Conservation (phyloP, 2,888 invertebrate species). For the Boloria selene region DNA sequence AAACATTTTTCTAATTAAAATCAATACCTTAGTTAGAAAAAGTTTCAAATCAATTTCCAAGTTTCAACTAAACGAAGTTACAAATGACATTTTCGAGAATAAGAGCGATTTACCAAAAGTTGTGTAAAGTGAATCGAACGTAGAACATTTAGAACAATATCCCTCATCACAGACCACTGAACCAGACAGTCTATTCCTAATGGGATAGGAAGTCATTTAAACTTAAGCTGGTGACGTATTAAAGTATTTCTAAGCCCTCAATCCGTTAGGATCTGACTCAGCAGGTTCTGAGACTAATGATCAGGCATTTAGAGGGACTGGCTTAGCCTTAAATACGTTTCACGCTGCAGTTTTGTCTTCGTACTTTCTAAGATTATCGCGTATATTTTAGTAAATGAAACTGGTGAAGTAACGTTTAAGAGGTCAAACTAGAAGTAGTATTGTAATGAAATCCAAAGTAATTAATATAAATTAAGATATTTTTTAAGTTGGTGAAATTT, state of each 20-base stretch:
- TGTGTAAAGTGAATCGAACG: too few species aligned
- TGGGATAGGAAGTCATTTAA: slow-evolving; percentile 18
- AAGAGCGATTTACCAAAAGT: too few species aligned
- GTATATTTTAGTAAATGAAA: not conserved
- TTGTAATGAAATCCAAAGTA: too few species aligned
- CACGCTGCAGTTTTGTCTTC: slow-evolving; percentile 3
- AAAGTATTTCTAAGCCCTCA: slow-evolving; percentile 17
- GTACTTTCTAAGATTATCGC: not conserved
- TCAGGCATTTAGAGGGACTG: slow-evolving; percentile 9
- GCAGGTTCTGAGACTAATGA: slow-evolving; percentile 23
- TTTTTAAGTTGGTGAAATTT: too few species aligned
- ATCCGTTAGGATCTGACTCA: slow-evolving; percentile 17
- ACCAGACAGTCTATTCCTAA: not conserved
- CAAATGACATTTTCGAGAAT: too few species aligned
- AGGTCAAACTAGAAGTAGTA: too few species aligned
- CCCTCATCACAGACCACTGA: not conserved
- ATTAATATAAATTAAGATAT: too few species aligned
- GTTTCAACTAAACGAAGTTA: too few species aligned
- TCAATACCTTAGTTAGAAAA: too few species aligned
- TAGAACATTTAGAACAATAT: too few species aligned
- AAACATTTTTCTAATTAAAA: too few species aligned
- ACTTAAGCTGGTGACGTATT: slow-evolving; percentile 16
- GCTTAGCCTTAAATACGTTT: slow-evolving; percentile 7
- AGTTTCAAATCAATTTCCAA: too few species aligned
- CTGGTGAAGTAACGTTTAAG: not conserved